Evolutionary conservation across 2,113 vertebrate genomes (phyloP), one percentile per base, ranked within the genome.

Genomic region (Tragulus kanchil): DNA sequence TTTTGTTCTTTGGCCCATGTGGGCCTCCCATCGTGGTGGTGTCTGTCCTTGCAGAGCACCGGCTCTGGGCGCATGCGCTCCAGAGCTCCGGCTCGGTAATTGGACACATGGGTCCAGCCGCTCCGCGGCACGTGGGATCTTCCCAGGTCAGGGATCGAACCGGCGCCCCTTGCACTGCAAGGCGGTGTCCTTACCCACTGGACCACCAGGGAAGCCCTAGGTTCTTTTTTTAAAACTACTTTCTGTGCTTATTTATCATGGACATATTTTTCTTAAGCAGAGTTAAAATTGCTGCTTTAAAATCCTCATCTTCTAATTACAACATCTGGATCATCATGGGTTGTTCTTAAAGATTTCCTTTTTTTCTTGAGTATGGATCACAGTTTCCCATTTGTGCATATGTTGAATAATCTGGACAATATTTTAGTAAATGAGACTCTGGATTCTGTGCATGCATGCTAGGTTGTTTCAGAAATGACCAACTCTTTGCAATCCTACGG

Each of bases 251-350:
- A 50, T 54, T 95, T 36, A 88, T 42, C 91, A 79, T n/a, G 12
- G 62, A 11, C 1, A 28, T 64, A 42, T 12, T 85, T 79, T 89
- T 92, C 61, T 56, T 95, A 21, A 79, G 58, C 25, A 88, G 52
- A 94, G 42, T 64, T 94, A 64, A 91, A 90, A 48, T n/a, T 84
- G 52, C 8, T 90, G 83, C 48, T 91, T 93, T 64, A 95, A 78
- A 84, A 69, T 78, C 12, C 10, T 59, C 54, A 3, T 79, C 79
- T 88, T 36, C 31, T 96, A 71, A 71, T 89, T 42, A 84, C 48
- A 89, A 92, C 28, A 93, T 65, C 13, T 86, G 48, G 48, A 79
- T 65, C 48, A 81, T 13, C 54, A 17, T 36, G 19, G 14, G 5
- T 54, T 88, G 7, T 31, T 92, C 45, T 84, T 23, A 12, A 64